A percentile compares a stretch with the other conserved stretches of the same genome.
Evolutionary conservation across 2,797 vertebrate genomes (phyloP).

Genomic region (Sebastes umbrosus): DNA sequence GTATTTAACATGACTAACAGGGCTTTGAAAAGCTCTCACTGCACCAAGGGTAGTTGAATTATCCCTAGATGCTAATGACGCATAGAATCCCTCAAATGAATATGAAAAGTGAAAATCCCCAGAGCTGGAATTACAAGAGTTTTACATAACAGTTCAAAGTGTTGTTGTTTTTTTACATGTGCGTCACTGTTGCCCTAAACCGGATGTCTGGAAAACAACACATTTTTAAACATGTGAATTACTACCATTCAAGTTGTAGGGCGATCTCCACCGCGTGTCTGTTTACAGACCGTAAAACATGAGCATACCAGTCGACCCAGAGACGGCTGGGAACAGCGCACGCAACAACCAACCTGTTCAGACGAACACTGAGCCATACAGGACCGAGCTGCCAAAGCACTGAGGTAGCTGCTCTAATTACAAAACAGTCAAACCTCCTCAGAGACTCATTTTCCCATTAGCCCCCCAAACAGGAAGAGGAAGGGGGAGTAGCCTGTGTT

Average conservation of each 20-base stretch:
- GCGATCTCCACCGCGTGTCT: neutral
- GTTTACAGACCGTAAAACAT: conserved; percentile 47
- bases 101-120: neutral
- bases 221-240: conserved; percentile 17
- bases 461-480: conserved; percentile 77
- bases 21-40: neutral
- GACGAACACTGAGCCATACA: conserved; percentile 15
- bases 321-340: neutral
- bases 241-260: conserved; percentile 8
- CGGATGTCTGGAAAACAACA: conserved; percentile 6
- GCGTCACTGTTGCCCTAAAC: neutral
- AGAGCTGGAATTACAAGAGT: neutral
- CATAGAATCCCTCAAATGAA: neutral
- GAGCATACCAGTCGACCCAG: conserved; percentile 28
- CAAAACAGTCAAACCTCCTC: conserved; percentile 63
- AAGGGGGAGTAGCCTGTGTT: conserved; percentile 70
- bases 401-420: conserved; percentile 55
- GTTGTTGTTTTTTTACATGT: neutral
- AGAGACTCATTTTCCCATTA: conserved; percentile 76
- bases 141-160: neutral
- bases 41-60: neutral
- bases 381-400: conserved; percentile 32
- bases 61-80: neutral
- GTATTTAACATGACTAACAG: neutral
- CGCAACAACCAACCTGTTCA: conserved; percentile 43